Conservation (phyloP, 2,888 invertebrate genomes). For the Caenorhabditis auriculariae region DNA sequence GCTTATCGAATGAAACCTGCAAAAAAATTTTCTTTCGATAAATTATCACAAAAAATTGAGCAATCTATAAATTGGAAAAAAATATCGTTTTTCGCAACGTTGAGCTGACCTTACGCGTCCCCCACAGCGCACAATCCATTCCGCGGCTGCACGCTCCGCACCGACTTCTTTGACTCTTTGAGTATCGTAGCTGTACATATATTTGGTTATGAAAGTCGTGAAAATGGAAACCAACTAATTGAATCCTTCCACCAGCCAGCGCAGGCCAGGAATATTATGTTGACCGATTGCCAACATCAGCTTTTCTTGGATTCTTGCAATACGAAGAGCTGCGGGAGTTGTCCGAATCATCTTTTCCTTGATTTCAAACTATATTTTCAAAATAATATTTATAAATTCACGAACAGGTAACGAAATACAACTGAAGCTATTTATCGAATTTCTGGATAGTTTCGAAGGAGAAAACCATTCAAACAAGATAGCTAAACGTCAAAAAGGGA, state of each 20-base stretch:
- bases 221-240: slow-evolving; percentile 33
- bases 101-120: slow-evolving; percentile 29
- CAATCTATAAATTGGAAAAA: neutral
- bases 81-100: neutral
- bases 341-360: no score
- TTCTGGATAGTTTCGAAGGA: no score
- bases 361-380: no score
- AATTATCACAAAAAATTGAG: neutral
- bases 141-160: slow-evolving; percentile 86
- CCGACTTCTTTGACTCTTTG: slow-evolving; percentile 70
- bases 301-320: slow-evolving; percentile 29
- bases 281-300: slow-evolving; percentile 36
- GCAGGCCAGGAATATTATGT: slow-evolving; percentile 51
- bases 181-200: slow-evolving; percentile 43
- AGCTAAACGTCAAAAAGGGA: no score
- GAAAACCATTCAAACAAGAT: no score
- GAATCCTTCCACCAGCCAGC: slow-evolving; percentile 56
- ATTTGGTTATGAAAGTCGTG: neutral
- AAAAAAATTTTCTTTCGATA: neutral
- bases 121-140: slow-evolving; percentile 90
- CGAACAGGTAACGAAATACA: no score
- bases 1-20: slow-evolving; percentile 35
- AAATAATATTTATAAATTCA: no score
- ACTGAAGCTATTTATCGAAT: no score
- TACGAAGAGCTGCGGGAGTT: no score